A percentile compares a stretch with the other conserved stretches of the same genome.
Evolutionary conservation across 2,797 vertebrate species (phyloP).

Genomic region (Phoxinus dragarum): DNA sequence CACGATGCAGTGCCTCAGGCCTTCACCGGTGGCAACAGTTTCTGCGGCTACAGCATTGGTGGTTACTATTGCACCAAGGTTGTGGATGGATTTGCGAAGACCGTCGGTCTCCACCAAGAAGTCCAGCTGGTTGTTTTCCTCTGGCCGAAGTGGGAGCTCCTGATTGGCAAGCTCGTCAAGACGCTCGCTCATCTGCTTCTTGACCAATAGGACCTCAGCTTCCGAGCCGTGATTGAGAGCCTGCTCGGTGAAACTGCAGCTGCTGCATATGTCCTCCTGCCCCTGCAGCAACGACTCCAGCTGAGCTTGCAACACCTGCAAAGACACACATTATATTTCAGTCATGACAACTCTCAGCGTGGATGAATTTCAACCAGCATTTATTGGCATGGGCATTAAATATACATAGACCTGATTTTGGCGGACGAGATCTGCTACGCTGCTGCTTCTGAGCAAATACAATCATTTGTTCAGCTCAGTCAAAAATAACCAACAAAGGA

Average conservation of each 20-base stretch:
- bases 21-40: constrained; percentile 93
- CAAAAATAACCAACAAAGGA: too few species aligned
- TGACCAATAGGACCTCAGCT: constrained; percentile 94
- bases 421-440: too few species aligned
- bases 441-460: too few species aligned
- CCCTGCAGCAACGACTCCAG: constrained; percentile 90
- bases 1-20: constrained; percentile 88
- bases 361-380: too few species aligned
- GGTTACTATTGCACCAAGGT: constrained; percentile 91
- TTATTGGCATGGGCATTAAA: too few species aligned
- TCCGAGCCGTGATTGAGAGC: constrained; percentile 92
- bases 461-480: too few species aligned
- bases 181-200: constrained; percentile 97
- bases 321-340: constrained; percentile 20
- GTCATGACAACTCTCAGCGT: too few species aligned
- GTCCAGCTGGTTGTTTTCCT: constrained; percentile 93
- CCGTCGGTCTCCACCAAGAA: constrained; percentile 93
- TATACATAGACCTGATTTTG: too few species aligned
- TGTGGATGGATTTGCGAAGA: constrained; percentile 96
- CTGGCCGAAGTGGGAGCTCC: constrained; percentile 89
- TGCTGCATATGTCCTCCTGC: constrained; percentile 93
- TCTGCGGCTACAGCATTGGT: constrained; percentile 93
- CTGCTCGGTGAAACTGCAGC: constrained; percentile 94
- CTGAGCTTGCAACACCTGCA: constrained; percentile 93
- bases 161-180: constrained; percentile 86